phyloP scores from a whole-genome alignment of 2,888 invertebrate genomes.

The Drosophila engyochracea region DNA sequence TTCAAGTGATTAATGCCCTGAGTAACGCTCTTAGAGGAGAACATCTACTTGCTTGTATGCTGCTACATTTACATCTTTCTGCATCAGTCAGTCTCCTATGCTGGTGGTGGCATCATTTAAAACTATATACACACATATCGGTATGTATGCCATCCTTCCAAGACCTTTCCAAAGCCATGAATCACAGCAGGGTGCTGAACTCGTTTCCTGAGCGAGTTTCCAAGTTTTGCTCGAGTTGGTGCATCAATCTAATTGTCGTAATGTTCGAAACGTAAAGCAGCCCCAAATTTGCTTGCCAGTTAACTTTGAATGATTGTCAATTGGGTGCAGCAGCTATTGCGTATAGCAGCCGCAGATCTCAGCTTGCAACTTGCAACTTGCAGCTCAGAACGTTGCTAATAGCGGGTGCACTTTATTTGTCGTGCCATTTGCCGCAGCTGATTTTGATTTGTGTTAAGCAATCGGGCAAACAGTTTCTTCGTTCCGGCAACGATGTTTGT shows the following conservation, averaged over 20 bases:
- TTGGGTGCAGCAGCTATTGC: conserved; percentile 5
- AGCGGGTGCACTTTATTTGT: conserved; percentile 62
- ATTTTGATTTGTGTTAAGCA: conserved; percentile 65
- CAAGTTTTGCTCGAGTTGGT: conserved; percentile 19
- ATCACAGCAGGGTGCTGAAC: conserved; percentile 28
- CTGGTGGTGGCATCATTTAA: conserved; percentile 1
- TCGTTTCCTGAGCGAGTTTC: conserved; percentile 1
- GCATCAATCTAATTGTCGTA: conserved; percentile 64
- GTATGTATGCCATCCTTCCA: neutral
- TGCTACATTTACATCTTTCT: conserved; percentile 2
- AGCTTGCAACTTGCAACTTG: conserved; percentile 4
- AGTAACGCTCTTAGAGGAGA: neutral
- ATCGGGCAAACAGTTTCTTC: conserved; percentile 39
- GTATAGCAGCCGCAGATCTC: neutral
- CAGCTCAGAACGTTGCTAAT: conserved; percentile 20
- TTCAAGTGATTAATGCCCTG: neutral
- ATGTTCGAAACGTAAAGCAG: conserved; percentile 22
- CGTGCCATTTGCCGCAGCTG: conserved; percentile 66
- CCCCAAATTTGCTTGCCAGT: conserved; percentile 50
- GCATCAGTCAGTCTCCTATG: conserved; percentile 6
- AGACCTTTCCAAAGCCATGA: conserved; percentile 18
- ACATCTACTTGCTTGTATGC: neutral
- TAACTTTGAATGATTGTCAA: conserved; percentile 54
- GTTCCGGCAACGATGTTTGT: neutral
- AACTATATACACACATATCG: neutral